Conservation (phyloP, 37 sponge, comb jelly and placozoan genomes). For the Crambe crambe region DNA sequence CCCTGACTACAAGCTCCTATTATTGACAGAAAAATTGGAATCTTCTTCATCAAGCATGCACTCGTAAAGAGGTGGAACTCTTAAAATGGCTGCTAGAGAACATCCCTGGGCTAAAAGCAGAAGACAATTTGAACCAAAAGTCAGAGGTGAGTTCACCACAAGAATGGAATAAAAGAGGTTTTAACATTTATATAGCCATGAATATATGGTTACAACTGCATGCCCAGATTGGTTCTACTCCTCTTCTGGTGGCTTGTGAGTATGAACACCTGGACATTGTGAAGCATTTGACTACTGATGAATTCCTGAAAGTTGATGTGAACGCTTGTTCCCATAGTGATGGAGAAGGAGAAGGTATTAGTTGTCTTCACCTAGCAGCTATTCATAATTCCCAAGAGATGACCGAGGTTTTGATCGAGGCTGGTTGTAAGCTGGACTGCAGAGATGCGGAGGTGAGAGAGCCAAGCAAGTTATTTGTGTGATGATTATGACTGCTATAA, state of each 20-base stretch:
- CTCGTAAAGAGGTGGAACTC: not conserved
- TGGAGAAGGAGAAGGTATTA: not conserved
- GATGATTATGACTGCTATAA: too few relatives aligned
- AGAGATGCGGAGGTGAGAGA: constrained; percentile 11
- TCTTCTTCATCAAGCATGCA: constrained; percentile 38
- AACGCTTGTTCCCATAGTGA: not conserved
- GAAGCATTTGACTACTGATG: not conserved
- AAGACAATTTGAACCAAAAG: constrained; percentile 5
- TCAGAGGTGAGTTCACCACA: constrained; percentile 1
- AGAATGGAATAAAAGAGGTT: not conserved
- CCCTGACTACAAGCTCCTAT: not conserved
- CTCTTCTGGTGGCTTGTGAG: constrained; percentile 49
- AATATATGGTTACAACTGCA: not conserved
- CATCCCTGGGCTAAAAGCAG: not conserved
- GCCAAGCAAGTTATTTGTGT: not conserved
- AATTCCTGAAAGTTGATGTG: not conserved
- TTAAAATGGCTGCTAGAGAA: constrained; percentile 28
- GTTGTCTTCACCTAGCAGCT: constrained; percentile 65
- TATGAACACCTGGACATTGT: constrained; percentile 23
- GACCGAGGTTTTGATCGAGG: constrained; percentile 17
- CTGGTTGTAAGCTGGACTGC: not conserved
- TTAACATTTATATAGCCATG: not conserved
- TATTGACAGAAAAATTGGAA: constrained; percentile 17
- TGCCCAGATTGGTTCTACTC: constrained; percentile 45
- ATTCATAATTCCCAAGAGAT: constrained; percentile 48